Conservation (phyloP, 2,888 invertebrate species). For the Anaspis maculata region DNA sequence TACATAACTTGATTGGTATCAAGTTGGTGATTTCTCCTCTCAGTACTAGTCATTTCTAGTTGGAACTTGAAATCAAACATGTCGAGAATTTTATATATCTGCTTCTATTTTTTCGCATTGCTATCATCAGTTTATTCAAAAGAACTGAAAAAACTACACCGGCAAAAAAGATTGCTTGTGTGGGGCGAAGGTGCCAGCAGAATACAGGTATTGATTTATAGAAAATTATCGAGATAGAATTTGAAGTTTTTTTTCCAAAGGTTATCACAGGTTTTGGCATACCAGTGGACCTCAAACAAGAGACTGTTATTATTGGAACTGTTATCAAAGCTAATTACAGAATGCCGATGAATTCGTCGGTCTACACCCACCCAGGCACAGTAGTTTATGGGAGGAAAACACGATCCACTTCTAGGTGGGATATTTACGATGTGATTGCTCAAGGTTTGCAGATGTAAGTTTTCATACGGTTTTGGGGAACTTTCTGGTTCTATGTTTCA, state of each 20-base stretch:
- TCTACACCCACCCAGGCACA: conserved; percentile 23
- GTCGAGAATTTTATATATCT: no score
- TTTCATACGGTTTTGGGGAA: not conserved
- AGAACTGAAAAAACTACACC: no score
- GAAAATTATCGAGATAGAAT: not conserved
- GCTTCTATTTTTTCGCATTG: no score
- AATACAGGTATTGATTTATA: conserved; percentile 5
- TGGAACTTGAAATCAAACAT: no score
- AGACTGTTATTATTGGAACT: conserved; percentile 41
- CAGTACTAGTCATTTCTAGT: no score
- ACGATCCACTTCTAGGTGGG: conserved; percentile 46
- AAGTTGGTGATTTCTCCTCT: no score
- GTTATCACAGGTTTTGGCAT: conserved; percentile 44
- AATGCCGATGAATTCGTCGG: conserved; percentile 21
- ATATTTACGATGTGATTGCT: conserved; percentile 56
- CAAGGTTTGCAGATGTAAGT: conserved; percentile 50
- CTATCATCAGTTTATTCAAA: no score
- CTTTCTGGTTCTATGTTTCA: not conserved
- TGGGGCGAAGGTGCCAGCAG: conserved; percentile 5
- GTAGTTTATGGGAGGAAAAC: conserved; percentile 19
- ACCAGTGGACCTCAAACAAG: conserved; percentile 43
- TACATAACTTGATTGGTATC: no score
- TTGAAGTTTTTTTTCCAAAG: conserved; percentile 14
- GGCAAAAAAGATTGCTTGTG: conserved; percentile 3
- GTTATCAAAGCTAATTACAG: conserved; percentile 41